Evolutionary conservation across 1,140 invertebrate species (phyloP), one percentile per base, ranked within the genome.

Genomic region (Diabrotica undecimpunctata): DNA sequence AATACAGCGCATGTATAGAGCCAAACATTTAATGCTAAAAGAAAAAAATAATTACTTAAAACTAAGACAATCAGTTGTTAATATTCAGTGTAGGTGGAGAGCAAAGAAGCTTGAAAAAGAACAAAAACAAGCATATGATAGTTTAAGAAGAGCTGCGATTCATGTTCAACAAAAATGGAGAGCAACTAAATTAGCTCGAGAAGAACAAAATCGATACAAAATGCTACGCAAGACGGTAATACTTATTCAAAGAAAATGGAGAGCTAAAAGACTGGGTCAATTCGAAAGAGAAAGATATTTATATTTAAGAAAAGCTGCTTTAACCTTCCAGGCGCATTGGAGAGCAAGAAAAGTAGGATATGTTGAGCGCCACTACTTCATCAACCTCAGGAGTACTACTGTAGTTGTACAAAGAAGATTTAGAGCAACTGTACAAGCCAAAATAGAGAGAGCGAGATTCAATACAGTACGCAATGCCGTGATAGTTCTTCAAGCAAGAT

Each of bases 1-100:
- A 3, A 75, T 88, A 38, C 85, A 88, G 74, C 72, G 46, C 5
- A 76, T 76, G 67, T 83, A 79, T 66, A 80, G 74, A 74, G 74
- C 78, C 7, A 74, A 75, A 64, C 5, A 55, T 79, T 36, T 78
- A 81, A 66, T 67, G 65, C 51, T 66, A 64, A 14, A 81, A 63
- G 51, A 71, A 62, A 66, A 62, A 35, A 56, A 60, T 12, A 37
- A 37, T 8, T 83, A 78, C 67, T 41, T 66, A 2, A 37, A 41
- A 10, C 65, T 81, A 8, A 80, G 72, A 69, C 71, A 74, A 13
- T 66, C 73, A 6, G 74, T 74, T 14, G 65, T 79, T 11, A 72
- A 61, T 13, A 73, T 85, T 39, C 84, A 86, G 66, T 60, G 7
- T 6, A 61, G 61, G 14, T 86, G 81, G 72, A 80, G 81, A 72